These are phyloP conservation scores for Dione juno DNA, from an alignment of 2,888 invertebrate genomes.

Conservation along the genomic window DNA sequence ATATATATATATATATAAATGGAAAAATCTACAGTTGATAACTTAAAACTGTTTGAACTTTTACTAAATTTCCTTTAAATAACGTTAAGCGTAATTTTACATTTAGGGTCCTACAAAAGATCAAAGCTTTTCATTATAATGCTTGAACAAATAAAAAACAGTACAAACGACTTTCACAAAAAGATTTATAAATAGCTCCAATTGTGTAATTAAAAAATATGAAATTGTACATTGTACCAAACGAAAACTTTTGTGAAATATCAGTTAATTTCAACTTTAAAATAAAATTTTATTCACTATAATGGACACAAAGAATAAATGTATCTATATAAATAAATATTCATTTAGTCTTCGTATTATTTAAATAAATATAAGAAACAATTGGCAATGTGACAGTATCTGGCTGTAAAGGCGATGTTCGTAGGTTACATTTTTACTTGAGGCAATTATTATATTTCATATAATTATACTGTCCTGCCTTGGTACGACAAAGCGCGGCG, in stretches of 20 bases:
- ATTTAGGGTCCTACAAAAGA: neutral
- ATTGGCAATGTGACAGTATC: neutral
- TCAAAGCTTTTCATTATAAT: neutral
- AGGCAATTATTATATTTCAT: neutral
- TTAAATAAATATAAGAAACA: neutral
- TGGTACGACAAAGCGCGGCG: too few relatives aligned
- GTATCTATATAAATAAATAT: neutral
- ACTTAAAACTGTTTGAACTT: neutral
- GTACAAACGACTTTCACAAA: neutral
- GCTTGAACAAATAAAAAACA: neutral
- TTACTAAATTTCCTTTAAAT: neutral
- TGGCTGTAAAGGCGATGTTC: neutral
- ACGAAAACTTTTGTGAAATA: neutral
- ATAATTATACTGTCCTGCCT: too few relatives aligned
- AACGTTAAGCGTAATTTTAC: neutral
- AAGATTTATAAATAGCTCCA: neutral
- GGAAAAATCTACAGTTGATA: neutral
- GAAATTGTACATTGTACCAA: too few relatives aligned
- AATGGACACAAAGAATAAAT: neutral
- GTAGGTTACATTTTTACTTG: neutral
- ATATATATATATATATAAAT: too few relatives aligned
- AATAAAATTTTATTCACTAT: neutral
- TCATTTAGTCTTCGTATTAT: neutral
- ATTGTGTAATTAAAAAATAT: slow-evolving; percentile 10
- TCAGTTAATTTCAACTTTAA: neutral